Base-by-base conservation (phyloP, 2,797 vertebrate genomes). In the Sciurus vulgaris region DNA sequence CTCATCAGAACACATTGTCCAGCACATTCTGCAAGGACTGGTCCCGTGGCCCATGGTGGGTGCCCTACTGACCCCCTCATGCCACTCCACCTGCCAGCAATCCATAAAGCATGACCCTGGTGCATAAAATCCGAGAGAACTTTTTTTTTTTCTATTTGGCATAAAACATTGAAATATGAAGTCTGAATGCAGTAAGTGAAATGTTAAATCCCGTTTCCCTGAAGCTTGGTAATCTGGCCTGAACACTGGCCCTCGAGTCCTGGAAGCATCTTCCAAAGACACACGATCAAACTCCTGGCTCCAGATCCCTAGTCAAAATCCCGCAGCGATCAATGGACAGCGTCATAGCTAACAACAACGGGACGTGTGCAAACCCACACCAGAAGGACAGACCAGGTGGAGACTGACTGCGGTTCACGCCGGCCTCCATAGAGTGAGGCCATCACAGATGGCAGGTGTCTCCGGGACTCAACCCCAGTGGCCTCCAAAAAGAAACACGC, bases 151-250 rank as follows among this genome's bases (percentile, higher is more conserved):
- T 47, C 33, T 91, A 26, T 61, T 67, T 91, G 89, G 67, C 78
- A 89, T 86, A 38, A 82, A 26, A 78, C 88, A 47, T 79, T 85
- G 76, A 96, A 91, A 91, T 89, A 83, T 49, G 44, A 93, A 61
- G 89, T 91, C 72, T 92, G 65, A 92, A 56, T 92, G 33, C 63
- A 85, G 30, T 69, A 83, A 91, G 83, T 54, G 56, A 90, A 96
- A 87, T 61, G 59, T 91, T 65, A 95, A 91, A 72, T 81, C 74
- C 12, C 7, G 26, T 85, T 93, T 93, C 49, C 87, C 20, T 54
- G 63, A 87, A 49, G 18, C 35, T 82, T 28, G 49, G 18, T 14
- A 81, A 44, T 35, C 61, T 33, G 82, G 38, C 38, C 67, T 79
- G 5, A 5, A 73, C 14, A 74, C 73, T 61, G 5, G n/a, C 89